Base-by-base conservation (phyloP, 2,797 vertebrate species). In the Eulemur mongoz region DNA sequence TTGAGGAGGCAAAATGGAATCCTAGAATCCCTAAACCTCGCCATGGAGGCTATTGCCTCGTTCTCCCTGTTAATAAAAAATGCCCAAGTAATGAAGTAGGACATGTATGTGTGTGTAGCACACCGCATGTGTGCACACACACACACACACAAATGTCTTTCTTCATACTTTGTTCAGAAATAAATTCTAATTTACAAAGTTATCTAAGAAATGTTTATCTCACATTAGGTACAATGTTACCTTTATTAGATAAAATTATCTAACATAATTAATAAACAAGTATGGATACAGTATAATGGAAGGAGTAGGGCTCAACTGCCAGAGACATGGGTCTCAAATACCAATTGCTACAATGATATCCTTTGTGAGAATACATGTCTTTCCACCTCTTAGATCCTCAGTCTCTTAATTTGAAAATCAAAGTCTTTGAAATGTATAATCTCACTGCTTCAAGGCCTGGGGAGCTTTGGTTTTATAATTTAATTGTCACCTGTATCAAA, bases 361-460 rank as follows among this genome's bases (percentile, higher is more conserved):
- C 59, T 92, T n/a, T 93, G 50, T 52, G 52, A 72, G 17, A 94
- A 61, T 14, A 48, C 35, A 30, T 15, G 70, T 43, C 57, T 87
- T 93, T 86, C 50, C 0, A 87, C 69, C 18, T 65, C n/a, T 89
- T 45, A 63, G 7, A 82, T 4, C 17, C 3, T 78, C 14, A 20
- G 43, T 91, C 81, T 81, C 61, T 89, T 93, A 91, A 70, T 86
- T 86, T 69, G 52, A 92, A 95, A 96, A 94, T 5, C 23, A 25
- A 91, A 25, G 52, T 22, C 13, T 92, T 90, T 65, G 38, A 92
- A 92, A 92, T 83, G 30, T 54, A 63, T 48, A 45, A 87, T 87
- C 50, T 79, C 35, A 10, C 38, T 57, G n/a, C 43, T 87, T 79
- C 25, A 59, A 86, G 12, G 0, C 50, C 72, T 76, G 11, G 88